These are phyloP conservation scores for Pao palembangensis DNA, from an alignment of 2,113 vertebrate genomes.

Conservation along the genomic window DNA sequence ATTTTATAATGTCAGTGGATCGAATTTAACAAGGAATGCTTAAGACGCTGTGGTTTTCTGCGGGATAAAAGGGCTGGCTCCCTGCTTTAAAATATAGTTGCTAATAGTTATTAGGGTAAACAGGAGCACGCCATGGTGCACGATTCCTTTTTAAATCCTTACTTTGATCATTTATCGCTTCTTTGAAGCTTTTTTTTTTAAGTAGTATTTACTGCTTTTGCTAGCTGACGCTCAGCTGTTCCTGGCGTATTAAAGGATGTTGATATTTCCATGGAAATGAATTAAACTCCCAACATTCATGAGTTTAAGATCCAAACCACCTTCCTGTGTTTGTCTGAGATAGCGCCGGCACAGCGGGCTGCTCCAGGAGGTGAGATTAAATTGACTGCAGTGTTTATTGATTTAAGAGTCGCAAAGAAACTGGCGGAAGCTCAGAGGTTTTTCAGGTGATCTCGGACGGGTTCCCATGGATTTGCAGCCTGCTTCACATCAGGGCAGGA, in stretches of 20 bases:
- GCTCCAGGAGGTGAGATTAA: constrained; percentile 35
- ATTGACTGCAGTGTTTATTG: constrained; percentile 36
- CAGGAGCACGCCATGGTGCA: constrained; percentile 45
- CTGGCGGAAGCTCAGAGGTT: constrained; percentile 5
- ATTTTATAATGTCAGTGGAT: constrained; percentile 27
- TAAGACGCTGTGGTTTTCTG: constrained; percentile 23
- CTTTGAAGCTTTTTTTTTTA: constrained; percentile 46
- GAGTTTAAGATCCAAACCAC: constrained; percentile 24
- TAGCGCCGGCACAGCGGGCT: constrained; percentile 46
- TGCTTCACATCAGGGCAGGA: constrained; percentile 6
- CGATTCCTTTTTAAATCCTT: constrained; percentile 56
- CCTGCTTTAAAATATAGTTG: constrained; percentile 32
- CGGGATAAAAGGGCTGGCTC: constrained; percentile 20
- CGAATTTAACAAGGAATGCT: constrained; percentile 15
- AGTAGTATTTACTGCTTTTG: background rate
- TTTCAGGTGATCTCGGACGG: constrained; percentile 45
- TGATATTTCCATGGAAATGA: constrained; percentile 52
- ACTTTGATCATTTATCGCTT: constrained; percentile 27
- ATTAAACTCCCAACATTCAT: constrained; percentile 24
- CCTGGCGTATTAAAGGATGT: constrained; percentile 34
- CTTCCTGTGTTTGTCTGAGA: constrained; percentile 51
- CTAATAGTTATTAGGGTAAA: constrained; percentile 55
- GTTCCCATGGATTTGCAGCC: constrained; percentile 47
- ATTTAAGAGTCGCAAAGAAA: constrained; percentile 36
- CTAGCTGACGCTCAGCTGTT: constrained; percentile 34